Percentiles rank a stretch among this genome's conserved stretches.
phyloP scores from a whole-genome alignment of 2,888 invertebrate genomes.

The Steinernema carpocapsae region DNA sequence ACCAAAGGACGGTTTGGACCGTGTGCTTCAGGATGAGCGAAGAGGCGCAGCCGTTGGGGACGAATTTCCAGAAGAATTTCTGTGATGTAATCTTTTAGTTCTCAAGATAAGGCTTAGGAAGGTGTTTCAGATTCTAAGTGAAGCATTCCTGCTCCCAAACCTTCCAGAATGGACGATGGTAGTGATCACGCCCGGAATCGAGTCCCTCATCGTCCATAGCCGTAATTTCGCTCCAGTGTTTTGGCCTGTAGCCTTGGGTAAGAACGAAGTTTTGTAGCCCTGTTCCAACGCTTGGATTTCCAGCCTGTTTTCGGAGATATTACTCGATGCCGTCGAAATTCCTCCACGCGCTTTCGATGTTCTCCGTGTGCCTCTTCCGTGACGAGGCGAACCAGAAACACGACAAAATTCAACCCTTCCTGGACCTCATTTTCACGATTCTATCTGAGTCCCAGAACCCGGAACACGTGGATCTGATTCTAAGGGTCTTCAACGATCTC shows the following conservation, averaged over 20 bases:
- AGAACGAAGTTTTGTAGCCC: background rate
- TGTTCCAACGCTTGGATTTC: background rate
- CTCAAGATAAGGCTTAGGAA: background rate
- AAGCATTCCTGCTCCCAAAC: constrained; percentile 51
- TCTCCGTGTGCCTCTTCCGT: constrained; percentile 20
- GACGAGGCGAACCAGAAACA: background rate
- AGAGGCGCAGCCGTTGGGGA: constrained; percentile 43
- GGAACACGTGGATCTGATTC: background rate
- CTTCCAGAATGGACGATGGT: constrained; percentile 48
- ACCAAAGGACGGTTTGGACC: constrained; percentile 48
- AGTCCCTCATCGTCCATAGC: constrained; percentile 52
- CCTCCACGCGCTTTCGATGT: background rate
- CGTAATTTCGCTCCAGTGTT: constrained; percentile 33
- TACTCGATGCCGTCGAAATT: constrained; percentile 28
- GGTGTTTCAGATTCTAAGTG: constrained; percentile 45
- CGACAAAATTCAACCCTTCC: constrained; percentile 19
- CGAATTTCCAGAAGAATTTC: constrained; percentile 39
- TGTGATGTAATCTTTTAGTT: constrained; percentile 38
- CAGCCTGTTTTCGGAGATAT: constrained; percentile 7
- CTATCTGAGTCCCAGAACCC: background rate
- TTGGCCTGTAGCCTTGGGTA: constrained; percentile 9
- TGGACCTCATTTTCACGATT: constrained; percentile 9
- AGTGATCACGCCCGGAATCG: constrained; percentile 47
- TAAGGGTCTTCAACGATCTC: constrained; percentile 1
- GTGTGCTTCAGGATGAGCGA: constrained; percentile 46